These are phyloP conservation scores for Drosophila neutralis DNA, from an alignment of 2,888 invertebrate genomes.

Conservation along the genomic window DNA sequence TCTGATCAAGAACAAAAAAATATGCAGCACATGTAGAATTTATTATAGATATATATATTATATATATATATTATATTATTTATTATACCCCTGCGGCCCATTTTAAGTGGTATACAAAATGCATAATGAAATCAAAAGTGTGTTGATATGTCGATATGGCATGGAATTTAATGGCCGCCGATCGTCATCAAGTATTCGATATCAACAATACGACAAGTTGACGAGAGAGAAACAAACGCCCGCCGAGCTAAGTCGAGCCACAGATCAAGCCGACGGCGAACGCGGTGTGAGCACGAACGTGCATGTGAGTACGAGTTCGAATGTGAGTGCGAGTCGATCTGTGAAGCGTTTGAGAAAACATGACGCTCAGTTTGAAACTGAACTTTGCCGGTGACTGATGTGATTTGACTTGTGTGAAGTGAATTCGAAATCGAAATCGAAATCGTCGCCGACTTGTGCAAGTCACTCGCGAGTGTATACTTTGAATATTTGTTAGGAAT, in stretches of 20 bases:
- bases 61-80: not conserved
- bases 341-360: conserved; percentile 13
- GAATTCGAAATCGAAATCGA: not conserved
- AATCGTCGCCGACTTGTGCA: conserved; percentile 52
- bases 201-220: conserved; percentile 43
- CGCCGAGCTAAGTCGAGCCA: conserved; percentile 3
- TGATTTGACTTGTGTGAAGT: conserved; percentile 9
- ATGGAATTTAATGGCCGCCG: conserved; percentile 33
- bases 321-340: conserved; percentile 21
- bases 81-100: not conserved
- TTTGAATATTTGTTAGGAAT: conserved; percentile 44
- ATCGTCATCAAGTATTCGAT: conserved; percentile 34
- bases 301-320: conserved; percentile 6
- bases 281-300: not conserved
- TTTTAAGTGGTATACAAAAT: not conserved
- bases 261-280: conserved; percentile 8
- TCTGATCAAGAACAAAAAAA: too few relatives aligned
- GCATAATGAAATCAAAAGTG: conserved; percentile 37
- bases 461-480: conserved; percentile 46
- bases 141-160: not conserved
- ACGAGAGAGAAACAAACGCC: conserved; percentile 10
- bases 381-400: conserved; percentile 50
- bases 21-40: not conserved
- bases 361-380: conserved; percentile 50
- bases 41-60: not conserved